Percentiles rank a stretch among this genome's conserved stretches.
Conservation (phyloP, 2,113 vertebrate genomes). For the Pseudorectes ferrugineus region DNA sequence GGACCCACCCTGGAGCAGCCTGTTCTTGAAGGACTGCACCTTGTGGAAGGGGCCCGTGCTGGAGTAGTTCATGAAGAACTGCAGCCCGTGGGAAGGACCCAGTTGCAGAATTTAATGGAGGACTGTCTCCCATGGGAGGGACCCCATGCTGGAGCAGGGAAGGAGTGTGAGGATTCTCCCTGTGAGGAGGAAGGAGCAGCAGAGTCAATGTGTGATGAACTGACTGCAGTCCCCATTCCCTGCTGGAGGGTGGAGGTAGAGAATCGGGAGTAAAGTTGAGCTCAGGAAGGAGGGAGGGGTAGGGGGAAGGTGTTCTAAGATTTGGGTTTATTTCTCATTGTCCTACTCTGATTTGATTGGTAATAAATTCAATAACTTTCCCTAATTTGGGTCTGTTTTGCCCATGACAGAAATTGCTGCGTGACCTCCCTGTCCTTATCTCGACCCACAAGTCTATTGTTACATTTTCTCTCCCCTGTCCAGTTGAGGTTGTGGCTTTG, state of each 20-base stretch:
- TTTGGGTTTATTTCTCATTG: not conserved
- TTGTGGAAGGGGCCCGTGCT: not conserved
- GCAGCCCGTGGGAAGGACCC: not conserved
- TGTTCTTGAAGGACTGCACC: too few relatives aligned
- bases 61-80: not conserved
- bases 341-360: not conserved
- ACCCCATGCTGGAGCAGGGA: accelerated
- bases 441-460: accelerated
- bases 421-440: not conserved
- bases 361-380: not conserved
- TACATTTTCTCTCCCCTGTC: not conserved
- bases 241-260: not conserved
- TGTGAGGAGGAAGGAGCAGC: not conserved
- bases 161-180: not conserved
- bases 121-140: not conserved
- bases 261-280: not conserved
- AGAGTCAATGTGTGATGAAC: not conserved
- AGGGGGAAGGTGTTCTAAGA: not conserved
- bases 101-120: not conserved
- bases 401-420: not conserved
- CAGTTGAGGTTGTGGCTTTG: not conserved
- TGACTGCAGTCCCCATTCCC: accelerated
- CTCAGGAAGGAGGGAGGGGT: not conserved
- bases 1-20: not conserved
- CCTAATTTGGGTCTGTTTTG: not conserved